Base-by-base conservation (phyloP, 2,113 vertebrate genomes). In the Pygoscelis adeliae region DNA sequence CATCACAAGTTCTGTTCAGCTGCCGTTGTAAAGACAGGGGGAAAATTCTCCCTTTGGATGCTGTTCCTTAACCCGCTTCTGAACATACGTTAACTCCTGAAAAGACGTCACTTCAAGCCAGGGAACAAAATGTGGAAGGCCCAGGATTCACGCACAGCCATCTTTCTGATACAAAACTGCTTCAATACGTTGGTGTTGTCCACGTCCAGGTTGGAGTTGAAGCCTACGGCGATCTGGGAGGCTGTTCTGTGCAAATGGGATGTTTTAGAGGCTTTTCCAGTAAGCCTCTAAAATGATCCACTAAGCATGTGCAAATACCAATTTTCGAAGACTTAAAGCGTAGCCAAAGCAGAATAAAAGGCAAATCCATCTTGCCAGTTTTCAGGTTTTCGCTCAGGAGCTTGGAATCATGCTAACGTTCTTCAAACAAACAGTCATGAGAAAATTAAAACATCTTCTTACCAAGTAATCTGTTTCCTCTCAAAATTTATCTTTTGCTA, bases 211-310 rank as follows among this genome's bases (percentile, higher is more conserved):
- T 38, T 88, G 72, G 21, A 73, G 47, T 42, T 72, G 67, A 55
- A 83, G 55, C 40, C 63, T 7, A 9, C 1, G 1, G n/a, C 29
- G 25, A 50, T 72, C 44, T 72, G 34, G 19, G 30, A 94, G 27
- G 46, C 53, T 77, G 12, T 50, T 73, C 42, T 78, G 22, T 88
- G 62, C 32, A 78, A 87, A 40, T 20, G 29, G 32, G 69, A 55
- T 62, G n/a, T 32, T 91, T 82, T 65, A 87, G 83, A 71, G 69
- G 69, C 15, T 96, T 93, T 93, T 87, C 30, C 58, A 80, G 36
- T 95, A 94, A 95, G 21, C 44, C 61, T 84, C 83, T 92, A 50
- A 95, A 96, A 85, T 49, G 30, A 84, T 82, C 56, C 50, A 46
- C 40, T 86, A 87, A 90, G 84, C 53, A 50, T 16, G 36, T 58